Evolutionary conservation across 2,113 vertebrate species (phyloP).

Genomic region (Dicrurus megarhynchus): DNA sequence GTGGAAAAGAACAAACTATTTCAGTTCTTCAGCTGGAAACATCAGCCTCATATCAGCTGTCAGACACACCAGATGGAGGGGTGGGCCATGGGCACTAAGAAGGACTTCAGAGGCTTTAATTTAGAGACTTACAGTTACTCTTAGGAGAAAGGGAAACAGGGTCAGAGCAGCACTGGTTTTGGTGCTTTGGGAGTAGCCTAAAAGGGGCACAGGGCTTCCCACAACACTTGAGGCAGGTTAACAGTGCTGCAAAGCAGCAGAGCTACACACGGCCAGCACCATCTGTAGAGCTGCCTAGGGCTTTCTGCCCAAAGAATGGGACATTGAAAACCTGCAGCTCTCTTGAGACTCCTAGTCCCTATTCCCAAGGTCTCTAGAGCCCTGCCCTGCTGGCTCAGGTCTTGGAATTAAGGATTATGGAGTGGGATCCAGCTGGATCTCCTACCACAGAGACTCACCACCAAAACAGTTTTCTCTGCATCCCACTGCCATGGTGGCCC

Average conservation of each 20-base stretch:
- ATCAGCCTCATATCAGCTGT: slow-evolving; percentile 31
- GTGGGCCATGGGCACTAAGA: neutral
- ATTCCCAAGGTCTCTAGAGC: neutral
- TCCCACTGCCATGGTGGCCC: fast-evolving
- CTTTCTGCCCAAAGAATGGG: neutral
- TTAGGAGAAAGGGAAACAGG: neutral
- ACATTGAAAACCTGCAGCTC: neutral
- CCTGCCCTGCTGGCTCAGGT: neutral
- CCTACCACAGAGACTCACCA: neutral
- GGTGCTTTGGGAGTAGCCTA: neutral
- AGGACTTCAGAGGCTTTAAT: neutral
- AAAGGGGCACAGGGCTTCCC: neutral
- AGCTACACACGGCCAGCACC: neutral
- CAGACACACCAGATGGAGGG: neutral
- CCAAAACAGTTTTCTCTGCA: neutral
- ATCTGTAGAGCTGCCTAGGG: neutral
- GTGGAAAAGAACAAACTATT: slow-evolving; percentile 48
- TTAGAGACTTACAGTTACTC: neutral
- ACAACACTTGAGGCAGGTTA: neutral
- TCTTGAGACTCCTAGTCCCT: neutral
- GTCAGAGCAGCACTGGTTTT: neutral
- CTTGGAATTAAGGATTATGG: neutral
- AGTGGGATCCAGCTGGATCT: neutral
- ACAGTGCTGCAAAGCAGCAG: neutral
- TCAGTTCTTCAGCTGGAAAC: slow-evolving; percentile 40